phyloP scores from a whole-genome alignment of 2,888 invertebrate genomes.

The Neocrepidodera transversa region DNA sequence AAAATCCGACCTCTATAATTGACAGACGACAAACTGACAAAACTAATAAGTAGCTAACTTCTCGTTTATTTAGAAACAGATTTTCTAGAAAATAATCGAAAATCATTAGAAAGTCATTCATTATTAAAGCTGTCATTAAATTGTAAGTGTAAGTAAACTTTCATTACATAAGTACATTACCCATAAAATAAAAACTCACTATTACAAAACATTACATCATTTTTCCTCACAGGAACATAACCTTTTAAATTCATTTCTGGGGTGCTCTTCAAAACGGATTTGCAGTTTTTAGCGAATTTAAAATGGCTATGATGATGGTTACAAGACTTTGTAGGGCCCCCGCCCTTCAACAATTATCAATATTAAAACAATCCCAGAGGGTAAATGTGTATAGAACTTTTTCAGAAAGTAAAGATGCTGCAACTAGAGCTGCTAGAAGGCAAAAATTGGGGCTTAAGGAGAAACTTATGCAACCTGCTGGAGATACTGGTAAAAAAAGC shows the following conservation, averaged over 20 bases:
- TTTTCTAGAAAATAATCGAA: slow-evolving; percentile 25
- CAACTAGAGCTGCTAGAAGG: slow-evolving; percentile 60
- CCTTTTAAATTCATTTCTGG: slow-evolving; percentile 5
- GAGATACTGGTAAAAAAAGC: slow-evolving; percentile 71
- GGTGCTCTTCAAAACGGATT: not conserved
- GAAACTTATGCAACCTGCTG: slow-evolving; percentile 77
- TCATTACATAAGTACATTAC: not conserved
- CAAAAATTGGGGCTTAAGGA: slow-evolving; percentile 71
- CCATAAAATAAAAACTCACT: not conserved
- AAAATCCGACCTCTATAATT: too few species aligned
- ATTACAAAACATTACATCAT: slow-evolving; percentile 41
- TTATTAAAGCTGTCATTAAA: slow-evolving; percentile 17
- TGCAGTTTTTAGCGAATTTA: slow-evolving; percentile 25
- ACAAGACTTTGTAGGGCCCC: slow-evolving; percentile 52
- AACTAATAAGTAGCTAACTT: too few species aligned
- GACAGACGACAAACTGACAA: too few species aligned
- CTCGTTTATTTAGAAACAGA: slow-evolving; percentile 2
- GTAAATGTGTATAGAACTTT: slow-evolving; percentile 60
- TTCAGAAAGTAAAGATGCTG: slow-evolving; percentile 61
- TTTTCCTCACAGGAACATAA: slow-evolving; percentile 32
- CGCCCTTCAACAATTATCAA: slow-evolving; percentile 40
- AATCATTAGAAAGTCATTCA: slow-evolving; percentile 1
- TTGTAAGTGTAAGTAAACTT: slow-evolving; percentile 30
- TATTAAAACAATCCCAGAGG: slow-evolving; percentile 56
- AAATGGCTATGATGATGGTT: slow-evolving; percentile 54